Conservation (phyloP, 2,113 vertebrate genomes). For the Notarius lentiginosus region DNA sequence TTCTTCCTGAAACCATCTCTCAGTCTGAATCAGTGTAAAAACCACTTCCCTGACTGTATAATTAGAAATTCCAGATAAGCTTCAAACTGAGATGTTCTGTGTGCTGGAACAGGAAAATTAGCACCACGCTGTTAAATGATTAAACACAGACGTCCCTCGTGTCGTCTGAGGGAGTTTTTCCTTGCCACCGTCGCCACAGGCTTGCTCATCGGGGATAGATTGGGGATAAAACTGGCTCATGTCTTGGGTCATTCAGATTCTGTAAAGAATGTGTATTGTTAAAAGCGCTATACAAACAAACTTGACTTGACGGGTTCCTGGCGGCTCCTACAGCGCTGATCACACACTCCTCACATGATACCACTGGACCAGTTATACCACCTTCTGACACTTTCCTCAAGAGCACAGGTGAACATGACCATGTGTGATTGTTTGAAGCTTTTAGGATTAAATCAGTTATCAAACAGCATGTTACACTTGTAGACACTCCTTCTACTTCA, state of each 20-base stretch:
- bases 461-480: not conserved
- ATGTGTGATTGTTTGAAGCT: not conserved
- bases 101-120: not conserved
- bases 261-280: no score
- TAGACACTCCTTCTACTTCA: no score
- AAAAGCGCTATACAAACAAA: no score
- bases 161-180: no score
- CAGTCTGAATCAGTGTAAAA: not conserved
- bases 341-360: constrained; percentile 28
- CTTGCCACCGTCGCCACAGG: no score
- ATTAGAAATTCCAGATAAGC: not conserved
- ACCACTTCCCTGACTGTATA: not conserved
- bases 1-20: not conserved
- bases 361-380: not conserved
- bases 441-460: not conserved
- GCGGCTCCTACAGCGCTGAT: not conserved
- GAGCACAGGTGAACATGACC: not conserved
- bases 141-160: not conserved
- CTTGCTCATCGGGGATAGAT: no score
- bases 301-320: not conserved
- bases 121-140: constrained; percentile 26
- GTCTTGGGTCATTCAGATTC: no score
- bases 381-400: not conserved
- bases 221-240: no score
- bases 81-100: not conserved